Evolutionary conservation across 2,888 invertebrate species (phyloP).

Genomic region (Neoitamus cyanurus): DNA sequence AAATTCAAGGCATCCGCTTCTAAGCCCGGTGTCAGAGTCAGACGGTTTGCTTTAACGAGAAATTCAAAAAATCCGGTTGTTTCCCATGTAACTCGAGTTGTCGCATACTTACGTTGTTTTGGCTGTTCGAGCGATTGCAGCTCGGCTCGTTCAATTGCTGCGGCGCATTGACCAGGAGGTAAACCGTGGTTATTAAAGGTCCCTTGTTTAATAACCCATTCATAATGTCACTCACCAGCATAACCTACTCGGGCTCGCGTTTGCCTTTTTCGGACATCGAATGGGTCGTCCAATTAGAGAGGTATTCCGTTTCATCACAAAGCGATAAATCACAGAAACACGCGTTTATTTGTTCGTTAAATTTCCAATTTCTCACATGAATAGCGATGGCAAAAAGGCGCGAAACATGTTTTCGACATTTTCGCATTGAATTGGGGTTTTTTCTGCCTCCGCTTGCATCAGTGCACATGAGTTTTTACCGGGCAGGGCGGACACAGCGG

Average conservation of each 20-base stretch:
- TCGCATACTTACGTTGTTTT: background rate
- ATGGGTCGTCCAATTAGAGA: slow-evolving; percentile 25
- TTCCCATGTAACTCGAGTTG: background rate
- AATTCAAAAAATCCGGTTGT: slow-evolving; percentile 15
- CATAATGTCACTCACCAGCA: background rate
- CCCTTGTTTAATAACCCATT: slow-evolving; percentile 11
- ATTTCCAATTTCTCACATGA: slow-evolving; percentile 35
- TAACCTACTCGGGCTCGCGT: background rate
- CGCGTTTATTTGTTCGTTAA: slow-evolving; percentile 28
- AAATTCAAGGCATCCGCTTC: background rate
- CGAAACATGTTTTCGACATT: slow-evolving; percentile 7
- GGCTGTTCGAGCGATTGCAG: background rate
- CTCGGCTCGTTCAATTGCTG: background rate
- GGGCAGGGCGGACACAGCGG: slow-evolving; percentile 3
- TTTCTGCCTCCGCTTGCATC: background rate
- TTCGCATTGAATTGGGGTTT: slow-evolving; percentile 18
- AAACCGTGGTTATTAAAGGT: slow-evolving; percentile 17
- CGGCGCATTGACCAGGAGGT: background rate
- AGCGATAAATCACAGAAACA: slow-evolving; percentile 22
- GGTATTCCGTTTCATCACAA: slow-evolving; percentile 16
- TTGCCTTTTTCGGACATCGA: background rate
- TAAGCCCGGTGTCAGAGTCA: background rate
- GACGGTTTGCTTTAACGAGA: background rate
- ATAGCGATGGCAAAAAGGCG: background rate
- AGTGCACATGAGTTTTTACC: background rate